A percentile compares a stretch with the other conserved stretches of the same genome.
Conservation (phyloP, 2,113 vertebrate species). For the Poeciliopsis turrubarensis region DNA sequence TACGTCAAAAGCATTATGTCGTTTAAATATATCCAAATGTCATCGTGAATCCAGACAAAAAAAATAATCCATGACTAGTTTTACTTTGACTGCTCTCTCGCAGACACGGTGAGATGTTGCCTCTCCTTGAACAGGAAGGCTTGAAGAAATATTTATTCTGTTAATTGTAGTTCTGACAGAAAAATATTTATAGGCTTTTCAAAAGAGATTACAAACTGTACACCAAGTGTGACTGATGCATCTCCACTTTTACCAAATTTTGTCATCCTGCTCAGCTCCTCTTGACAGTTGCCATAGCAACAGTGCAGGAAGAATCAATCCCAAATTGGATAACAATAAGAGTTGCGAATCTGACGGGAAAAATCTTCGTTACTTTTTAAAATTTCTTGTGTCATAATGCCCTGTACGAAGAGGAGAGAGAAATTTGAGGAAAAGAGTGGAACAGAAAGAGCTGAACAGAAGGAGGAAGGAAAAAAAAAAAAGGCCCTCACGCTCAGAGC, state of each 20-base stretch:
- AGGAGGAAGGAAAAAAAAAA: slow-evolving; percentile 32
- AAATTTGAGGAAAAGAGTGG: slow-evolving; percentile 23
- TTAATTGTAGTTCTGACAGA: neutral
- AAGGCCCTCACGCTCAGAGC: slow-evolving; percentile 48
- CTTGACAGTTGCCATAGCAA: slow-evolving; percentile 70
- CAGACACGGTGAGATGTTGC: too few species aligned
- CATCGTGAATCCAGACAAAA: too few species aligned
- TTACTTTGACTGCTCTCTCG: too few species aligned
- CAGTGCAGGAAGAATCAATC: slow-evolving; percentile 47
- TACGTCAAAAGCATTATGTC: too few species aligned
- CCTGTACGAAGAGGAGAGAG: slow-evolving; percentile 6
- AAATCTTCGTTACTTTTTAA: slow-evolving; percentile 32
- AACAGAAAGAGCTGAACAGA: slow-evolving; percentile 24
- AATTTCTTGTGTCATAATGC: slow-evolving; percentile 14
- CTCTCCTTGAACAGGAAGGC: too few species aligned
- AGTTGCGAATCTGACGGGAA: slow-evolving; percentile 53
- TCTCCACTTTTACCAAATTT: slow-evolving; percentile 33
- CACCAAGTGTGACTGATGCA: neutral
- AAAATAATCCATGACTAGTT: too few species aligned
- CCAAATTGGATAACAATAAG: slow-evolving; percentile 53
- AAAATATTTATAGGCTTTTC: neutral
- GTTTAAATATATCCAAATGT: too few species aligned
- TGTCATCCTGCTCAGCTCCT: slow-evolving; percentile 48
- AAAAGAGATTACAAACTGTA: neutral
- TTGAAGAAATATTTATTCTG: too few species aligned